Evolutionary conservation across 2,113 vertebrate genomes (phyloP).

Genomic region (Natator depressus): DNA sequence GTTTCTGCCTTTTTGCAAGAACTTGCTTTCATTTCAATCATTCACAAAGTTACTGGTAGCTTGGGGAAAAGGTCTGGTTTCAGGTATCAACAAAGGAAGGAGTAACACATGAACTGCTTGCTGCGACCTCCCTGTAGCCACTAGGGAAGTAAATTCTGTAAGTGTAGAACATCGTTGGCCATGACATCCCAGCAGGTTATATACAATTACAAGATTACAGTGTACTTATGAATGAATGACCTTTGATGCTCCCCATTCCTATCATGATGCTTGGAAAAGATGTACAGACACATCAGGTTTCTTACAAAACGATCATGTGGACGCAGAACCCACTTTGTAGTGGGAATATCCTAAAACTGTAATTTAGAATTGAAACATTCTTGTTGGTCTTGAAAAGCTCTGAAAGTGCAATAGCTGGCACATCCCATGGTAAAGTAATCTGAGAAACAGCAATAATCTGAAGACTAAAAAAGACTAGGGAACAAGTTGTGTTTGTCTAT

Average conservation of each 20-base stretch:
- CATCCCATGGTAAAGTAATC: accelerated
- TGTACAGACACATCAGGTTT: neutral
- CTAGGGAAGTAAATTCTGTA: neutral
- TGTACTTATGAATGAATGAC: neutral
- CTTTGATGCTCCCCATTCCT: neutral
- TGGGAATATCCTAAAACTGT: too few species aligned
- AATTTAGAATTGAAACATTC: accelerated
- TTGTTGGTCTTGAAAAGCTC: accelerated
- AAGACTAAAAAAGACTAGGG: neutral
- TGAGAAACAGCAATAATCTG: accelerated
- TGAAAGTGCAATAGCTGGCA: accelerated
- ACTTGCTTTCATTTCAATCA: neutral
- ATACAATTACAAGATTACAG: neutral
- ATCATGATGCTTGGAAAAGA: neutral
- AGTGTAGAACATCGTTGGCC: neutral
- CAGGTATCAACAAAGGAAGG: neutral
- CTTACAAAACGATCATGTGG: neutral
- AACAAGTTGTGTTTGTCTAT: accelerated
- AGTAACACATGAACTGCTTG: neutral
- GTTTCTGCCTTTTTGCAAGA: neutral
- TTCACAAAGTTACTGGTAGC: neutral
- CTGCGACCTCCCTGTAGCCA: neutral
- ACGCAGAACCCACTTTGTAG: neutral
- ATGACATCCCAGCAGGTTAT: neutral
- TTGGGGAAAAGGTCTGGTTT: neutral